Conservation (phyloP, 2,113 vertebrate genomes). For the Morone chrysops region DNA sequence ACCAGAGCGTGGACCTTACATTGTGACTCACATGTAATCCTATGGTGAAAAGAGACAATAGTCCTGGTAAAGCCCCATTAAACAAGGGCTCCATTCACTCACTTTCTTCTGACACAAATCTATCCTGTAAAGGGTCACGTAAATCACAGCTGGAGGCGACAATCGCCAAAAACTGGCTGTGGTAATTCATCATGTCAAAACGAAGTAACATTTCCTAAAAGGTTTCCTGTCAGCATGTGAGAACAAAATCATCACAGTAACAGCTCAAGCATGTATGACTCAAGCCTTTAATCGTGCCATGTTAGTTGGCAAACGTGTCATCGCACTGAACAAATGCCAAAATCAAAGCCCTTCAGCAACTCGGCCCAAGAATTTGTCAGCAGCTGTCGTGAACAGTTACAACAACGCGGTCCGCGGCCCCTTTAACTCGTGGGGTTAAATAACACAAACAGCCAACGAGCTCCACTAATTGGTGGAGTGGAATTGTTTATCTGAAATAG, state of each 20-base stretch:
- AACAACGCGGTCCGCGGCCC: neutral
- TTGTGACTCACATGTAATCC: conserved; percentile 13
- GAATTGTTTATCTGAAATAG: conserved; percentile 1
- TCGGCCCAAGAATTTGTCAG: conserved; percentile 15
- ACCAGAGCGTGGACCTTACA: neutral
- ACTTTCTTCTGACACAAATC: neutral
- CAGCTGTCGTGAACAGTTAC: conserved; percentile 42
- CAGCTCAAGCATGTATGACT: conserved; percentile 46
- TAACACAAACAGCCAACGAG: neutral
- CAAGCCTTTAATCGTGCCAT: conserved; percentile 45
- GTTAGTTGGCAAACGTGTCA: conserved; percentile 51
- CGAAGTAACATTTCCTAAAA: conserved; percentile 19
- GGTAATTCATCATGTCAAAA: neutral
- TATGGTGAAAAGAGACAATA: neutral
- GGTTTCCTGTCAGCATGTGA: conserved; percentile 16
- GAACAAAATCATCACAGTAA: conserved; percentile 31
- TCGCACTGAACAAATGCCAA: conserved; percentile 19
- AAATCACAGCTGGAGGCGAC: conserved; percentile 4
- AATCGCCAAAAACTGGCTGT: neutral
- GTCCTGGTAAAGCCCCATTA: neutral
- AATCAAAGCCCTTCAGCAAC: conserved; percentile 42
- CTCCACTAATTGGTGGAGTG: neutral
- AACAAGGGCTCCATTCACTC: neutral
- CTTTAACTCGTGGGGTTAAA: neutral
- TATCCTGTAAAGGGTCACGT: neutral